Base-by-base conservation (phyloP, 2,888 invertebrate genomes). In the Andrena fulva region DNA sequence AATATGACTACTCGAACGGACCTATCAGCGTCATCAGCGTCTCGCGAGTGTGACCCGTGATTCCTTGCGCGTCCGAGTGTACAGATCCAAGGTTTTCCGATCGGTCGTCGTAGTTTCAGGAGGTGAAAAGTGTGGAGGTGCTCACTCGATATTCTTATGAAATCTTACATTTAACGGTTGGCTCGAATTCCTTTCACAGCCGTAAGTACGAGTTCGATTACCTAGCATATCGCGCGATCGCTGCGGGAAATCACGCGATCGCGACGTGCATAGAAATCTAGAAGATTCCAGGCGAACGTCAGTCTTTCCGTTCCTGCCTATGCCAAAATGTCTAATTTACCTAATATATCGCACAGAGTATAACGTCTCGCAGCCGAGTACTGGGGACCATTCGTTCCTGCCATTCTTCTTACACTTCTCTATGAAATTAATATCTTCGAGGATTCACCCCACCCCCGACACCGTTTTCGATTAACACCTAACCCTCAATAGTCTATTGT, bases 121-220 rank as follows among this genome's bases (percentile, higher is more conserved):
- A 84, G 77, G 85, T 82, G 84, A 86, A 85, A 87, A 89, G 85
- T 90, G 85, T 81, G 85, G 85, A 82, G 86, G 90, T 89, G 83
- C 78, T 82, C 85, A 78, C 74, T 77, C 66, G 77, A 79, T 88
- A 82, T 87, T 90, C 91, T 87, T 89, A 91, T 92, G 90, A 91
- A 82, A 91, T 91, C 91, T 89, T 87, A 90, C 85, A 89, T 83
- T 86, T 91, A 89, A 91, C 86, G 85, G 74, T 88, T 84, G 85
- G 80, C 77, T 80, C 87, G 87, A 88, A 89, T 85, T 83, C 87
- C 87, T 82, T 88, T 85, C 78, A 86, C 87, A 92, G 88, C 85
- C 90, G 92, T 92, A 89, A 92, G 93, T 92, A 91, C 42, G 27
- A 71, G 35, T 27, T 35, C 8, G 54, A 52, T 67, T 68, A 27